Evolutionary conservation across 1,140 invertebrate species (phyloP).

Genomic region (Parasteatoda tepidariorum): DNA sequence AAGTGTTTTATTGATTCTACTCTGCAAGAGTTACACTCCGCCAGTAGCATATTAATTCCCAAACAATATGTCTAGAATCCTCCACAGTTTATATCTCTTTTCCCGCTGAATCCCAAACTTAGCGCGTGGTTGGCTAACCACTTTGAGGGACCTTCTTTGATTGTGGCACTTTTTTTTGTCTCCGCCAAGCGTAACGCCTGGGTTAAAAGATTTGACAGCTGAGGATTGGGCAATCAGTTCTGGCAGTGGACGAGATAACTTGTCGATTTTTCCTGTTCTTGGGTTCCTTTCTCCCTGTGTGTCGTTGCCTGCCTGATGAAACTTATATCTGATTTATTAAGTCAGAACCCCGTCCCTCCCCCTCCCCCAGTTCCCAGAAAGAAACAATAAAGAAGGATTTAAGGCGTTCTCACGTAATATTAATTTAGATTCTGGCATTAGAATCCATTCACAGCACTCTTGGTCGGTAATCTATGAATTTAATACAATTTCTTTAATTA

Average conservation of each 20-base stretch:
- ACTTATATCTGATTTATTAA: slow-evolving; percentile 46
- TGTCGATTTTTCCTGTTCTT: background rate
- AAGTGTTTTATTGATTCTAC: slow-evolving; percentile 21
- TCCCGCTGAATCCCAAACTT: background rate
- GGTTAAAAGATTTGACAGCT: slow-evolving; percentile 35
- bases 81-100: slow-evolving; percentile 15
- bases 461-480: no score
- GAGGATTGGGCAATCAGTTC: slow-evolving; percentile 27
- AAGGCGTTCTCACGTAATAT: slow-evolving; percentile 10
- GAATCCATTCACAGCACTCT: no score
- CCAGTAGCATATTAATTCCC: slow-evolving; percentile 24
- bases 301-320: slow-evolving; percentile 1
- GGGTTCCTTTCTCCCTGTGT: background rate
- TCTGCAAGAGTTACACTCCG: slow-evolving; percentile 9
- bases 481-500: no score
- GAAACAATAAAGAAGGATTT: background rate
- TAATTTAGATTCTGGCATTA: slow-evolving; percentile 7
- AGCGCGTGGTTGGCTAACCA: background rate
- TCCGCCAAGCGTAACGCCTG: slow-evolving; percentile 8
- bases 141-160: background rate
- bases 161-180: background rate
- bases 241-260: slow-evolving; percentile 10
- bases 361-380: background rate
- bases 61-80: background rate
- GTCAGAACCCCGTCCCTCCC: background rate